Conservation (phyloP, 2,797 vertebrate genomes). For the Delichon dasypus region DNA sequence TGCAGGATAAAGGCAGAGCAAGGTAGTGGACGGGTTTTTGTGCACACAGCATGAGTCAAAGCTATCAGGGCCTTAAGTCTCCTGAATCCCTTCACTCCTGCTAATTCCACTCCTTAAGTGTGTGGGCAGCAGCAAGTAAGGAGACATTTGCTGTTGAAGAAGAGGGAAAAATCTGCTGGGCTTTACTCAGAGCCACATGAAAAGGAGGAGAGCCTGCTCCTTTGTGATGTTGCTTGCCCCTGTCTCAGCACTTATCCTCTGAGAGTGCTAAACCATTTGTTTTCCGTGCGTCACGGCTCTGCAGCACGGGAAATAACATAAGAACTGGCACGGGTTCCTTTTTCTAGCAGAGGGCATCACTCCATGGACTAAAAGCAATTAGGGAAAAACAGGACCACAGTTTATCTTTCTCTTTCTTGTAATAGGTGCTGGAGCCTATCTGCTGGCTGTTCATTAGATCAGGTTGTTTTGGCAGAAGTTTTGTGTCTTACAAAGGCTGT, state of each 20-base stretch:
- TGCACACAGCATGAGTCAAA: neutral
- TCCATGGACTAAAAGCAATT: neutral
- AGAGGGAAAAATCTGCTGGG: neutral
- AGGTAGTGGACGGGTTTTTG: neutral
- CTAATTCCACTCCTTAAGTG: neutral
- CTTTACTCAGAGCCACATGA: slow-evolving; percentile 7
- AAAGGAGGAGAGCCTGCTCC: neutral
- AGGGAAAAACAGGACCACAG: neutral
- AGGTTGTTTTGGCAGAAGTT: neutral
- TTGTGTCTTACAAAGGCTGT: neutral
- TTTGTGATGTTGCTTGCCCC: neutral
- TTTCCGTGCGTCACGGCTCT: neutral
- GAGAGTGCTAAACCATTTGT: neutral
- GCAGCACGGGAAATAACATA: neutral
- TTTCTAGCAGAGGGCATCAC: neutral
- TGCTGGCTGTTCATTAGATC: neutral
- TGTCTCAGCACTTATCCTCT: neutral
- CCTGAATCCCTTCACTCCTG: neutral
- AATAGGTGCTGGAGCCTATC: neutral
- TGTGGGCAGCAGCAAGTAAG: neutral
- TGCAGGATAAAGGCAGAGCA: neutral
- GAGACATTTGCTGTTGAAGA: neutral
- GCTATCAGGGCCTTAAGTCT: neutral
- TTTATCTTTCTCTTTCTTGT: neutral
- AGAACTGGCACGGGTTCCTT: neutral